Conservation (phyloP, 1,140 invertebrate species). For the Maniola jurtina region DNA sequence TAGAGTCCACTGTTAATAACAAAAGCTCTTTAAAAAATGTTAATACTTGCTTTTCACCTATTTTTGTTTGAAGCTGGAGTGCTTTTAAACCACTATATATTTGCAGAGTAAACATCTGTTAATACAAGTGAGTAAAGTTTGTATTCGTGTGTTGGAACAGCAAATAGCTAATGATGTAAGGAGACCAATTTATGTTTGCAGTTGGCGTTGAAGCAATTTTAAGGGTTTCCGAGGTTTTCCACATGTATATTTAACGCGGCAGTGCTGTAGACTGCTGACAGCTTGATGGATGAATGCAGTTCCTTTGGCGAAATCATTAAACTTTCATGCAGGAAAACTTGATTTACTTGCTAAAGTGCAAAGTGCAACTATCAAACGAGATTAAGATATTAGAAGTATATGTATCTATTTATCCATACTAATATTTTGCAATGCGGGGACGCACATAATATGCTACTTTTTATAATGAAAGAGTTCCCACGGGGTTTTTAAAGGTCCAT, state of each 20-base stretch:
- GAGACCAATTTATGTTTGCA: slow-evolving; percentile 29
- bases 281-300: slow-evolving; percentile 44
- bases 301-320: slow-evolving; percentile 40
- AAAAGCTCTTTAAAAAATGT: slow-evolving; percentile 10
- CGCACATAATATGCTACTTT: no score
- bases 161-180: slow-evolving; percentile 22
- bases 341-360: background rate
- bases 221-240: slow-evolving; percentile 6
- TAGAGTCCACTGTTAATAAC: slow-evolving; percentile 19
- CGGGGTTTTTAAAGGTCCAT: no score
- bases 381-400: background rate
- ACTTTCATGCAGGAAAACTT: slow-evolving; percentile 23
- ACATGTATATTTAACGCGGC: slow-evolving; percentile 20
- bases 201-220: slow-evolving; percentile 20
- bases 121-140: slow-evolving; percentile 9
- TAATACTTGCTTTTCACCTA: slow-evolving; percentile 19
- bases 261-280: slow-evolving; percentile 37
- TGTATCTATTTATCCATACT: no score
- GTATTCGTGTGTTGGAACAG: slow-evolving; percentile 4
- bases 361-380: background rate
- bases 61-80: slow-evolving; percentile 19
- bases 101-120: background rate
- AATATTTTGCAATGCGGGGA: no score
- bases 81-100: background rate
- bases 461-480: no score